Evolutionary conservation across 2,888 invertebrate species (phyloP).

Genomic region (Biston betularia): DNA sequence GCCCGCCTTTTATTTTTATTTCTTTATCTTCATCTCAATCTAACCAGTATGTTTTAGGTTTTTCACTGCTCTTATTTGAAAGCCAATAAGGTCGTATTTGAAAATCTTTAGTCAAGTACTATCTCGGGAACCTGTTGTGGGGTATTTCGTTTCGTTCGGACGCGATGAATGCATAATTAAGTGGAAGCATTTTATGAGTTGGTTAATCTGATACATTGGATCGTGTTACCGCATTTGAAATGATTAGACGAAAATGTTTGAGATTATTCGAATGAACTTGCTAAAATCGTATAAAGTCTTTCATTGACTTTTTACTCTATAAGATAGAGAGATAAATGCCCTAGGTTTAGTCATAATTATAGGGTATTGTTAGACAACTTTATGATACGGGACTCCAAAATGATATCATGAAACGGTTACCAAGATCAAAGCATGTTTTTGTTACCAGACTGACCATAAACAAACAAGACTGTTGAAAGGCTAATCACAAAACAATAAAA

Average conservation of each 20-base stretch:
- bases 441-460: background rate
- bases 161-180: slow-evolving; percentile 84
- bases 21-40: slow-evolving; percentile 77
- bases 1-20: slow-evolving; percentile 79
- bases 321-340: too few species aligned
- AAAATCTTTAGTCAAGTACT: slow-evolving; percentile 74
- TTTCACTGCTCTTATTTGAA: slow-evolving; percentile 15
- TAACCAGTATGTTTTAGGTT: slow-evolving; percentile 43
- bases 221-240: slow-evolving; percentile 49
- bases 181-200: slow-evolving; percentile 79
- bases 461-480: slow-evolving; percentile 9
- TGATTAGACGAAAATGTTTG: slow-evolving; percentile 17
- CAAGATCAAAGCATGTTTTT: background rate
- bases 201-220: slow-evolving; percentile 63
- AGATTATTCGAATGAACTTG: slow-evolving; percentile 2
- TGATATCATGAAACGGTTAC: too few species aligned
- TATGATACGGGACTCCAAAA: too few species aligned
- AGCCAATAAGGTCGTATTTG: slow-evolving; percentile 68
- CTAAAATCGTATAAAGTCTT: background rate
- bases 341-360: too few species aligned
- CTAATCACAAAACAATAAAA: background rate
- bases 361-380: too few species aligned
- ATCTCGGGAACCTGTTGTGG: slow-evolving; percentile 82
- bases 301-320: too few species aligned
- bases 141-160: slow-evolving; percentile 77